Conservation (phyloP, 2,113 vertebrate genomes). For the Ctenomys sociabilis region DNA sequence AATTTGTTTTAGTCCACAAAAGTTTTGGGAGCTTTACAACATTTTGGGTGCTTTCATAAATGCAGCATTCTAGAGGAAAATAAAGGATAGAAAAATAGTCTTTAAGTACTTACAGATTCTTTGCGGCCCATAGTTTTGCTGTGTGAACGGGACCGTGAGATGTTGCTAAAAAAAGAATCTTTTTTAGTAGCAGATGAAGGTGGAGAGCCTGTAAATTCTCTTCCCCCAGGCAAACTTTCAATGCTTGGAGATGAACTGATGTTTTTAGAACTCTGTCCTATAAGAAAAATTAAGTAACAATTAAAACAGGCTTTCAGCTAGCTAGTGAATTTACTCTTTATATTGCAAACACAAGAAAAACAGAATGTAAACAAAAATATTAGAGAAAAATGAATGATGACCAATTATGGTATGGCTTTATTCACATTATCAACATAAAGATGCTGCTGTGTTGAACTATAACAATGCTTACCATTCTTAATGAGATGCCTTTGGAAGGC, state of each 20-base stretch:
- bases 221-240: constrained; percentile 93
- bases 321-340: not conserved
- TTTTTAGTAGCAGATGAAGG: constrained; percentile 94
- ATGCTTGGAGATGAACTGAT: constrained; percentile 95
- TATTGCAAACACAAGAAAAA: not conserved
- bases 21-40: constrained; percentile 5
- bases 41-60: constrained; percentile 26
- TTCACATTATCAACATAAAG: constrained; percentile 58
- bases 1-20: not conserved
- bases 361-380: not conserved
- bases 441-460: constrained; percentile 25
- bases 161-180: constrained; percentile 96
- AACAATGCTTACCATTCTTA: not conserved
- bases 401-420: not conserved
- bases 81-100: not conserved
- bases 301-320: constrained; percentile 51
- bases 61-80: not conserved
- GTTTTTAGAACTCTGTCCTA: constrained; percentile 93
- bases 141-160: constrained; percentile 97
- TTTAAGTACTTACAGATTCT: constrained; percentile 90
- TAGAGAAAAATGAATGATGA: not conserved
- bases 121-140: constrained; percentile 96
- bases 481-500: not conserved
- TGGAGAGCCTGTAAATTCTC: constrained; percentile 92
- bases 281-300: constrained; percentile 75